Conservation (phyloP, 2,888 invertebrate genomes). For the Tipula confusa region DNA sequence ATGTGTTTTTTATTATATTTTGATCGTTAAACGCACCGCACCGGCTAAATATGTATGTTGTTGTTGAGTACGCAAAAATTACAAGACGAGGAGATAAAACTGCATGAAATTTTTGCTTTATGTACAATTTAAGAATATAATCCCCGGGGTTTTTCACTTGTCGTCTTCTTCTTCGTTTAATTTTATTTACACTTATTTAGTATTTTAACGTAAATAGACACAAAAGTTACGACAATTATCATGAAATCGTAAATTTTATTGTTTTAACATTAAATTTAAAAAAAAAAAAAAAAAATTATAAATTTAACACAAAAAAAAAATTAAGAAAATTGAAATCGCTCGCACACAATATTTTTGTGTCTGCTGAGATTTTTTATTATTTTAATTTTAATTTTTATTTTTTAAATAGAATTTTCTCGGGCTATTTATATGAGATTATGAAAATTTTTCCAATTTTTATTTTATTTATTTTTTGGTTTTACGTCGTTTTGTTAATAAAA, state of each 20-base stretch:
- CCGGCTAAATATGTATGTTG: neutral
- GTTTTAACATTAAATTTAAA: too few species aligned
- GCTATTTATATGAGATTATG: neutral
- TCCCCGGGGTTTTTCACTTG: neutral
- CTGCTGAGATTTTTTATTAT: neutral
- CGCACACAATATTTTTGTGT: neutral
- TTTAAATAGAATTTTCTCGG: constrained; percentile 25
- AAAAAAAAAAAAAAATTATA: neutral
- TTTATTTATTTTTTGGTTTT: too few species aligned
- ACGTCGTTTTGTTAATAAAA: neutral
- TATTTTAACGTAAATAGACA: neutral
- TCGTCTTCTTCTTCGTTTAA: too few species aligned
- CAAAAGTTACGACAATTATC: neutral
- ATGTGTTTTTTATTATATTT: neutral
- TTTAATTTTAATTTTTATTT: neutral
- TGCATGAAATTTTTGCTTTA: neutral
- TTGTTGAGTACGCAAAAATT: neutral
- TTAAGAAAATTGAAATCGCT: neutral
- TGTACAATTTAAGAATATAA: neutral
- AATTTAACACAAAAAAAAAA: neutral
- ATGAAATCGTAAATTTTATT: neutral
- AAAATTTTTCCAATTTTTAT: neutral
- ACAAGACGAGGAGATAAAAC: neutral
- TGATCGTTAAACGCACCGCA: neutral
- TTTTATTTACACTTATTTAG: neutral